These are phyloP conservation scores for Drosophila watanabei DNA, from an alignment of 1,140 invertebrate genomes.

Conservation along the genomic window DNA sequence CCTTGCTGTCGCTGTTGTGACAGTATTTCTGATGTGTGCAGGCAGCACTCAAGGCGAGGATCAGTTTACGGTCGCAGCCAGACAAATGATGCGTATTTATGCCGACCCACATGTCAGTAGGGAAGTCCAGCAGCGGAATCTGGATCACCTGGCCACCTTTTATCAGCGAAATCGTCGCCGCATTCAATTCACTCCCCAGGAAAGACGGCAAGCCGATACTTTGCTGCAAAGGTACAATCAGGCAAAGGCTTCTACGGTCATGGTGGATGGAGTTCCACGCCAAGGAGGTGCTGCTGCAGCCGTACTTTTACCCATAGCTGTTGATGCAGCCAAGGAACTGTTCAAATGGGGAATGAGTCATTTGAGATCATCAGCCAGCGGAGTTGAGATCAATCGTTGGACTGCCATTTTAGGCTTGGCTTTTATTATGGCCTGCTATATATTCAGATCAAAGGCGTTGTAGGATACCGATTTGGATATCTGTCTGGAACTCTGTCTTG, in stretches of 20 bases:
- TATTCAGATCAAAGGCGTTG: background rate
- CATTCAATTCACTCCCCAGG: slow-evolving; percentile 1
- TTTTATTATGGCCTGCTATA: background rate
- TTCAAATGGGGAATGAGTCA: background rate
- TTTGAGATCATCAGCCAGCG: background rate
- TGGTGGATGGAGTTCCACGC: background rate
- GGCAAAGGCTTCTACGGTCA: background rate
- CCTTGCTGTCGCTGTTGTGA: background rate
- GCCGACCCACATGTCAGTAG: background rate
- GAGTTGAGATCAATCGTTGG: slow-evolving; percentile 1
- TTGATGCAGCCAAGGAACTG: background rate
- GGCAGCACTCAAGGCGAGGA: background rate
- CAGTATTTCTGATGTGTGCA: background rate
- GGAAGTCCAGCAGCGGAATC: background rate
- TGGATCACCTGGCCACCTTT: background rate
- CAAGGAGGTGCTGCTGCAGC: background rate
- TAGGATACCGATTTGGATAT: background rate
- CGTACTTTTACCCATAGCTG: background rate
- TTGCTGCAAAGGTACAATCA: background rate
- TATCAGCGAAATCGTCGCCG: background rate
- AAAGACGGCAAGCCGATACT: background rate
- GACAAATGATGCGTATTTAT: background rate
- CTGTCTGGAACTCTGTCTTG: background rate
- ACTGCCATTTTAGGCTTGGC: background rate
- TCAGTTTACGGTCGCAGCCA: background rate